Base-by-base conservation (phyloP, 64 coral and sea anemone genomes). In the Platygyra sinensis region DNA sequence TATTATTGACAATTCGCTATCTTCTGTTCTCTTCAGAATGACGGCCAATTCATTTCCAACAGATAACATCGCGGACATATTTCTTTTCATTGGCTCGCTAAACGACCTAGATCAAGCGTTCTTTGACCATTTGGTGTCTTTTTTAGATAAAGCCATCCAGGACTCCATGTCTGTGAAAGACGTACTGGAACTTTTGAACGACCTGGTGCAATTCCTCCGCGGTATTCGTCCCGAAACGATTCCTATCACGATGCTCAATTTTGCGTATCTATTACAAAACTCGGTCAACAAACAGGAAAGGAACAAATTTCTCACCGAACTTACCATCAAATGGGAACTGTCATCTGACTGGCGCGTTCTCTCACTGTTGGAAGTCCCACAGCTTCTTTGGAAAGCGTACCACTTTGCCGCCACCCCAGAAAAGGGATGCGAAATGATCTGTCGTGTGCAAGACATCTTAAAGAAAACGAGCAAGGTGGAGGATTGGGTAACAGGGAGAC, bases 371-470 rank as follows among this genome's bases (percentile, higher is more conserved):
- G 62, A 85, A 27, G 62, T 85, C 10, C 81, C 62, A 0, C 20
- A 38, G 17, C 81, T 85, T 51, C 81, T 85, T 17, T 85, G 81
- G 81, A 85, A 52, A 28, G 11, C 10, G 12, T 85, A 67, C 81
- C 27, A 20, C 0, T 13, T 0, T n/a, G 11, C 10, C 14, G 13
- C 27, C 24, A 25, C 2, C 14, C 20, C 36, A 38, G 17, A 0
- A 24, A 63, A 50, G 22, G 30, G 62, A 50, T 49, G 36, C 9
- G 81, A 85, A 16, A 2, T 72, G 32, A 51, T 85, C 8, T 16
- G 6, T n/a, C 81, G 81, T 49, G 22, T 72, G 22, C 19, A 51
- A 51, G 81, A 71, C 13, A 71, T 85, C 46, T 22, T 85, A 0
- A 50, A 85, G 60, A 24, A 39, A 8, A 5, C 10, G 2, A 69